A percentile compares a stretch with the other conserved stretches of the same genome.
These are phyloP conservation scores for Liposcelis brunnea DNA, from an alignment of 2,888 invertebrate genomes.

Conservation along the genomic window DNA sequence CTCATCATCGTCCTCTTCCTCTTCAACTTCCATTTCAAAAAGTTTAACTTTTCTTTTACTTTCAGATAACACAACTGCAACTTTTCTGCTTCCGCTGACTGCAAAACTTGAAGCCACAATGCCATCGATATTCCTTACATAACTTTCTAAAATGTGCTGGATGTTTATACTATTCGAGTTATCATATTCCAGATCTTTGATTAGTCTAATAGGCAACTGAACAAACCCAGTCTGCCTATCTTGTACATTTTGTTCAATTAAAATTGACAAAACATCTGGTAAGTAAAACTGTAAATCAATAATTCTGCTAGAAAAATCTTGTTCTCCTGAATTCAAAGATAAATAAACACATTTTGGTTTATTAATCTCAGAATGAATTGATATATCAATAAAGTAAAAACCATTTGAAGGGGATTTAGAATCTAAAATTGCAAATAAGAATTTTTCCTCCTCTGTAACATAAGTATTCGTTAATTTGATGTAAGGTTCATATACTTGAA, in stretches of 20 bases:
- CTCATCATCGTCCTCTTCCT: conserved; percentile 74
- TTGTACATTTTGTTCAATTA: conserved; percentile 37
- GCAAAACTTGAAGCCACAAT: conserved; percentile 51
- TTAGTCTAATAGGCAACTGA: conserved; percentile 20
- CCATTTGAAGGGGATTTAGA: conserved; percentile 21
- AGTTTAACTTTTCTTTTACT: conserved; percentile 63
- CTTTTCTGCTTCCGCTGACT: conserved; percentile 69
- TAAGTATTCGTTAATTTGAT: conserved; percentile 34
- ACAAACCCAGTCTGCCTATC: conserved; percentile 31
- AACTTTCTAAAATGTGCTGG: neutral
- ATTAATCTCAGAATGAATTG: conserved; percentile 28
- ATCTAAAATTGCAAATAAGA: conserved; percentile 33
- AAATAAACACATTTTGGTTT: conserved; percentile 34
- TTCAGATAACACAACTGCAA: conserved; percentile 69
- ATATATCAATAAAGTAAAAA: conserved; percentile 34
- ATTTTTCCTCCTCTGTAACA: conserved; percentile 31
- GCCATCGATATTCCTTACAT: conserved; percentile 43
- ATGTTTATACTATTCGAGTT: too few relatives aligned
- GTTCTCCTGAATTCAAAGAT: conserved; percentile 26
- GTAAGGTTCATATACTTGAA: neutral
- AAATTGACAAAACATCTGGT: conserved; percentile 48
- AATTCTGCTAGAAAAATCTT: conserved; percentile 23
- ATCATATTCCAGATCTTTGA: too few relatives aligned
- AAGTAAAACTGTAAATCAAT: conserved; percentile 64
- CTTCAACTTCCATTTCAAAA: conserved; percentile 86